Evolutionary conservation across 1,140 invertebrate species (phyloP).

Genomic region (Whitmania pigra): DNA sequence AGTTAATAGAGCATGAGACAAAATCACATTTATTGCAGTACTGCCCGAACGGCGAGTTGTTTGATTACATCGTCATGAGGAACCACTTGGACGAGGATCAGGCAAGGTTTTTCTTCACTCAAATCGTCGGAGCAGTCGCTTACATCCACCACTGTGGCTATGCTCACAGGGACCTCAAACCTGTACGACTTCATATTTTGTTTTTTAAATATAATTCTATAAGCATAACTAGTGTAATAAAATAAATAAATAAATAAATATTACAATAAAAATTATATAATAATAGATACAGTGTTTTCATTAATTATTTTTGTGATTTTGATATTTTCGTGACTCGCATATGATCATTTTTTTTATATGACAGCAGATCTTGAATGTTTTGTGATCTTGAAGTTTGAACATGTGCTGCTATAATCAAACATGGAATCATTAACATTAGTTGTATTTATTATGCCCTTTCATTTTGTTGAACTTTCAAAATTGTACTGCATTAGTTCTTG

Average conservation of each 20-base stretch:
- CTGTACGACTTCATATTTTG: conserved; percentile 43
- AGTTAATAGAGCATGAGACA: not conserved
- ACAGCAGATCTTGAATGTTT: no score
- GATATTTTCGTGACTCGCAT: no score
- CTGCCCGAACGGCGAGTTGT: conserved; percentile 67
- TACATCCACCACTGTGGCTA: conserved; percentile 63
- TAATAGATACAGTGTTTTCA: no score
- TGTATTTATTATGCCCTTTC: not conserved
- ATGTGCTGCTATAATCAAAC: no score
- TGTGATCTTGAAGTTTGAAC: no score
- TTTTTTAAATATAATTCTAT: not conserved
- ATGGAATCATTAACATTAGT: not conserved
- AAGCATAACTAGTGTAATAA: no score
- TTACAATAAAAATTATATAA: no score
- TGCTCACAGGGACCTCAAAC: conserved; percentile 69
- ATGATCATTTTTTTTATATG: no score
- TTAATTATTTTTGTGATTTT: no score
- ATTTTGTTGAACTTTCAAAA: not conserved
- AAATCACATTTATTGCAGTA: conserved; percentile 46
- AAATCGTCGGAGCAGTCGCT: conserved; percentile 63
- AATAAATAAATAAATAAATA: no score
- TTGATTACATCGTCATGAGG: conserved; percentile 69
- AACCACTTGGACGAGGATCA: conserved; percentile 58
- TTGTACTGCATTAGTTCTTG: not conserved
- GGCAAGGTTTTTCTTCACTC: conserved; percentile 59